Conservation (phyloP, 2,113 vertebrate genomes). For the Mustela nigripes region DNA sequence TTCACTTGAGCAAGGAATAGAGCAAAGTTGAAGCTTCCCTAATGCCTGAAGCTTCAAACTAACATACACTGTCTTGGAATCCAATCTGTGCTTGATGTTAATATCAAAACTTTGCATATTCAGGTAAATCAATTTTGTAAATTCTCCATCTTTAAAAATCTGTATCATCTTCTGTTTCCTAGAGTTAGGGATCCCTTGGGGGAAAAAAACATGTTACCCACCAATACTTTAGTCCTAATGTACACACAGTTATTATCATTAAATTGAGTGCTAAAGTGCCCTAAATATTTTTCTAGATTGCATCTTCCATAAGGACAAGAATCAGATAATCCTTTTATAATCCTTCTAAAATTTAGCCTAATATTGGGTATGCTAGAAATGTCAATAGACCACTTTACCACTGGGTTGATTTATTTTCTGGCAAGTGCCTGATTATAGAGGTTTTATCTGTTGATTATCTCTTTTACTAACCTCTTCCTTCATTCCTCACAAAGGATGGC, state of each 20-base stretch:
- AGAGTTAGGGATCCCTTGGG: background rate
- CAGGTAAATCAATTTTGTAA: background rate
- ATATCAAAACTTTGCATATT: constrained; percentile 39
- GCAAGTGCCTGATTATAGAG: background rate
- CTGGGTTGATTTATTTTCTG: background rate
- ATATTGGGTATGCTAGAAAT: background rate
- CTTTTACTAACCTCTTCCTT: background rate
- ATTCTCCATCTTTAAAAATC: background rate
- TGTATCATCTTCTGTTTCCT: background rate
- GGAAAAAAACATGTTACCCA: background rate
- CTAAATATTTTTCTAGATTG: background rate
- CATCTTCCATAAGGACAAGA: background rate
- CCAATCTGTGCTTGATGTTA: background rate
- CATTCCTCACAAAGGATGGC: background rate
- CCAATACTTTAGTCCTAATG: background rate
- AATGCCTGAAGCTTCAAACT: background rate
- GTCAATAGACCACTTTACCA: background rate
- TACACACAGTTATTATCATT: background rate
- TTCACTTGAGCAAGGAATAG: background rate
- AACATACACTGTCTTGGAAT: background rate
- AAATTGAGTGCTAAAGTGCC: background rate
- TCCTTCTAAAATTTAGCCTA: constrained; percentile 40
- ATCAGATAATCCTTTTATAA: background rate
- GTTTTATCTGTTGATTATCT: background rate
- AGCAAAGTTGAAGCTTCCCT: background rate